A percentile compares a stretch with the other conserved stretches of the same genome.
Evolutionary conservation across 2,888 invertebrate genomes (phyloP).

Genomic region (Endotricha flammealis): DNA sequence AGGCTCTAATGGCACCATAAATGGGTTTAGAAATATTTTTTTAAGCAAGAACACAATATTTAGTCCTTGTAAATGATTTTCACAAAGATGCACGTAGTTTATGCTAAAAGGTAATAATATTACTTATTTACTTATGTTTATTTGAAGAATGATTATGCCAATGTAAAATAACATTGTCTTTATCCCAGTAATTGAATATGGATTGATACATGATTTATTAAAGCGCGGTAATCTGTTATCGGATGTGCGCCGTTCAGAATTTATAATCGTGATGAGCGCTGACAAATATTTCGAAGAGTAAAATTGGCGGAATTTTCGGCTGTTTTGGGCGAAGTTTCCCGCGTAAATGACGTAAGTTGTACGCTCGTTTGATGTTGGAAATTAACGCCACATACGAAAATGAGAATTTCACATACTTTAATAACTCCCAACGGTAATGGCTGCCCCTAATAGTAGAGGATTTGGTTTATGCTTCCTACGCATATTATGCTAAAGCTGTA

Average conservation of each 20-base stretch:
- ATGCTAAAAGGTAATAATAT: not conserved
- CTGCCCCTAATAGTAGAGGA: slow-evolving; percentile 22
- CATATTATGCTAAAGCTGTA: too few relatives aligned
- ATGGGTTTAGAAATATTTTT: too few relatives aligned
- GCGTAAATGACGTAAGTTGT: slow-evolving; percentile 49
- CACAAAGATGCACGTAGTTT: too few relatives aligned
- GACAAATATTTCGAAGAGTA: slow-evolving; percentile 46
- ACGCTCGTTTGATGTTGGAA: slow-evolving; percentile 42
- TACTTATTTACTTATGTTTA: too few relatives aligned
- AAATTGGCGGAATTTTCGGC: slow-evolving; percentile 37
- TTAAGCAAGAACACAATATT: too few relatives aligned
- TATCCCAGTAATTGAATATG: slow-evolving; percentile 16
- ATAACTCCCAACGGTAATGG: slow-evolving; percentile 29
- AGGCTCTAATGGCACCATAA: too few relatives aligned
- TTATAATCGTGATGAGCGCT: slow-evolving; percentile 31
- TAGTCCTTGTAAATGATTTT: too few relatives aligned
- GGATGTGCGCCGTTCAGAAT: slow-evolving; percentile 19
- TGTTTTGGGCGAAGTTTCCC: slow-evolving; percentile 34
- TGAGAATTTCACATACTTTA: slow-evolving; percentile 43
- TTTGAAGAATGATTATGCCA: not conserved
- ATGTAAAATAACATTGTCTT: slow-evolving; percentile 7
- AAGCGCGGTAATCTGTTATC: slow-evolving; percentile 21
- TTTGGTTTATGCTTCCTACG: slow-evolving; percentile 14
- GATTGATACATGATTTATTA: slow-evolving; percentile 18
- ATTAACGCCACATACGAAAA: slow-evolving; percentile 45